Percentiles rank a stretch among this genome's conserved stretches.
phyloP scores from a whole-genome alignment of 2,797 vertebrate genomes.

The Pteropus rufus region DNA sequence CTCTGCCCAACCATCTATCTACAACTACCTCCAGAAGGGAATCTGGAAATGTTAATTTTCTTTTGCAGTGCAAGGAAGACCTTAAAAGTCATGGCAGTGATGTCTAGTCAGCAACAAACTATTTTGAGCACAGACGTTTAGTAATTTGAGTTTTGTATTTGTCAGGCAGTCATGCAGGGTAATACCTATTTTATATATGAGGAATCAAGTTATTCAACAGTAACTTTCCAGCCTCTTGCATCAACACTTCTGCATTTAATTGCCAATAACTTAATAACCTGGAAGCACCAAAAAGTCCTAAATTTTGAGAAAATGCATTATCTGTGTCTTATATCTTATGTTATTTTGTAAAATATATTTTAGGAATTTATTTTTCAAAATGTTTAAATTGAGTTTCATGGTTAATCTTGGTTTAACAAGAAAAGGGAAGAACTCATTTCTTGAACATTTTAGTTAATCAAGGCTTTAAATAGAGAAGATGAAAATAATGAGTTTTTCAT shows the following conservation, averaged over 20 bases:
- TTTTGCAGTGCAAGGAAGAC: not conserved
- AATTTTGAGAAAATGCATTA: not conserved
- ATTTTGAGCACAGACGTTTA: not conserved
- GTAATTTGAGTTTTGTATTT: not conserved
- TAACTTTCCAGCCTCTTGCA: not conserved
- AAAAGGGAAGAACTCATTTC: not conserved
- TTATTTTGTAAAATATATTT: slow-evolving; percentile 7
- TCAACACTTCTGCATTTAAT: not conserved
- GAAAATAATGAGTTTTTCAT: not conserved
- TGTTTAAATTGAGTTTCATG: not conserved
- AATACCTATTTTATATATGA: not conserved
- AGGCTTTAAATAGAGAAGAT: not conserved
- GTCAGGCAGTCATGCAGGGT: not conserved
- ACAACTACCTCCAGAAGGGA: not conserved
- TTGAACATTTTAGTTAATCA: not conserved
- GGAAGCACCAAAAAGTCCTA: not conserved
- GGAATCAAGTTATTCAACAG: not conserved
- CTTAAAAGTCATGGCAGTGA: not conserved
- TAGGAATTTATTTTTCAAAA: not conserved
- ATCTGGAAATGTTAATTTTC: not conserved
- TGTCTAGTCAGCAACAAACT: not conserved
- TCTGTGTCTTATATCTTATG: not conserved
- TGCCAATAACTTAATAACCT: not conserved
- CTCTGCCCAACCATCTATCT: not conserved
- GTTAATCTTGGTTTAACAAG: slow-evolving; percentile 36